Evolutionary conservation across 2,113 vertebrate species (phyloP).

Genomic region (Redunca redunca): DNA sequence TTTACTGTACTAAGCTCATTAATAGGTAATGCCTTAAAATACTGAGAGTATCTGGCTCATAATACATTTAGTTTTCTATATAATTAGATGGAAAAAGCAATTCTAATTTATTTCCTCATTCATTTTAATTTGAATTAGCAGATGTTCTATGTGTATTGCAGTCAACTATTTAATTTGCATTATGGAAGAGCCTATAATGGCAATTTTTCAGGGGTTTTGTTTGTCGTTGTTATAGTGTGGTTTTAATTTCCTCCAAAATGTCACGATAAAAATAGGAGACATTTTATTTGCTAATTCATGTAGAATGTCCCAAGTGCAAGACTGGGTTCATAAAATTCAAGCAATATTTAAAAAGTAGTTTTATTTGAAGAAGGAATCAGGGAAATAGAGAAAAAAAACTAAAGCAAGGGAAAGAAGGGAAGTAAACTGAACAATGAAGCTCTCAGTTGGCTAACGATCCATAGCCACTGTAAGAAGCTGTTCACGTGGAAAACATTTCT

Average conservation of each 20-base stretch:
- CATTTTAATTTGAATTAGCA: slow-evolving; percentile 55
- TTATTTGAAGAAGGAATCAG: not conserved
- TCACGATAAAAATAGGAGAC: slow-evolving; percentile 34
- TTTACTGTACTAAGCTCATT: slow-evolving; percentile 27
- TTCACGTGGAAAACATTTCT: not conserved
- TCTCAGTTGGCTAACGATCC: not conserved
- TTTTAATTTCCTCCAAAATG: slow-evolving; percentile 51
- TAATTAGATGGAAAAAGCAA: slow-evolving; percentile 35
- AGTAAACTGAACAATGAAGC: not conserved
- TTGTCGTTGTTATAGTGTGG: not conserved
- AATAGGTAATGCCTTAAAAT: not conserved
- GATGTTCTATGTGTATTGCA: slow-evolving; percentile 43
- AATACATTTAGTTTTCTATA: slow-evolving; percentile 31
- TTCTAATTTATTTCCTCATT: slow-evolving; percentile 46
- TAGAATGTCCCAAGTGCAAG: not conserved
- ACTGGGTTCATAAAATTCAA: slow-evolving; percentile 23
- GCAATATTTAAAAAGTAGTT: slow-evolving; percentile 23
- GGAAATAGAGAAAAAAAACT: not conserved
- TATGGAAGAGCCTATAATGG: slow-evolving; percentile 41
- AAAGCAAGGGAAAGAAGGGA: not conserved
- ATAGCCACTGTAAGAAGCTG: not conserved
- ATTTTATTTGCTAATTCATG: slow-evolving; percentile 40
- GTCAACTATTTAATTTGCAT: slow-evolving; percentile 58
- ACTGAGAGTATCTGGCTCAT: not conserved
- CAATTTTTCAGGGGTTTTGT: not conserved